Conservation (phyloP, 2,888 invertebrate species). For the Drosophila stalkeri region DNA sequence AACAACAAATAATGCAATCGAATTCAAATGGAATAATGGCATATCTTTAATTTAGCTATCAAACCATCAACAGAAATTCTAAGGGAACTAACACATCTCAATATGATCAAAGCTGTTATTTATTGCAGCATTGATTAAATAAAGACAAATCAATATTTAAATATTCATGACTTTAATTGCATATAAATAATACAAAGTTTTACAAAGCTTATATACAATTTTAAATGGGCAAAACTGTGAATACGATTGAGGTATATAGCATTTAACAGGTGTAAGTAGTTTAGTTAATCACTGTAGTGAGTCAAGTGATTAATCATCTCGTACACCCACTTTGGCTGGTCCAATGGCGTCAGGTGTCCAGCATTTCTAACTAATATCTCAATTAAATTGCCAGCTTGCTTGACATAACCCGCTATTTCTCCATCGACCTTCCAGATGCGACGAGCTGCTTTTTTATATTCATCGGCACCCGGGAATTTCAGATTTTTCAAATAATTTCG, state of each 20-base stretch:
- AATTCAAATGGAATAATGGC: background rate
- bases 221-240: background rate
- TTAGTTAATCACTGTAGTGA: slow-evolving; percentile 48
- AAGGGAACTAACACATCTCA: too few species aligned
- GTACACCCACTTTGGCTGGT: slow-evolving; percentile 91
- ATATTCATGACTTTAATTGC: background rate
- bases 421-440: slow-evolving; percentile 89
- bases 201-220: background rate
- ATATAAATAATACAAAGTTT: background rate
- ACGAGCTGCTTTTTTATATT: slow-evolving; percentile 89
- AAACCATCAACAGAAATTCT: too few species aligned
- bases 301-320: slow-evolving; percentile 87
- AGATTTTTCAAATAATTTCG: slow-evolving; percentile 91
- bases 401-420: slow-evolving; percentile 91
- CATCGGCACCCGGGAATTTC: slow-evolving; percentile 88
- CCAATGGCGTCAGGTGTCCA: slow-evolving; percentile 92
- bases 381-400: slow-evolving; percentile 89
- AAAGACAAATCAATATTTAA: background rate
- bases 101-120: too few species aligned
- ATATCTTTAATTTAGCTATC: background rate
- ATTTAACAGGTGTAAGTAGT: background rate
- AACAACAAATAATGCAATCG: background rate
- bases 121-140: background rate
- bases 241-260: background rate
- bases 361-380: slow-evolving; percentile 91